Conservation (phyloP, 2,797 vertebrate species). For the Lithobates pipiens region DNA sequence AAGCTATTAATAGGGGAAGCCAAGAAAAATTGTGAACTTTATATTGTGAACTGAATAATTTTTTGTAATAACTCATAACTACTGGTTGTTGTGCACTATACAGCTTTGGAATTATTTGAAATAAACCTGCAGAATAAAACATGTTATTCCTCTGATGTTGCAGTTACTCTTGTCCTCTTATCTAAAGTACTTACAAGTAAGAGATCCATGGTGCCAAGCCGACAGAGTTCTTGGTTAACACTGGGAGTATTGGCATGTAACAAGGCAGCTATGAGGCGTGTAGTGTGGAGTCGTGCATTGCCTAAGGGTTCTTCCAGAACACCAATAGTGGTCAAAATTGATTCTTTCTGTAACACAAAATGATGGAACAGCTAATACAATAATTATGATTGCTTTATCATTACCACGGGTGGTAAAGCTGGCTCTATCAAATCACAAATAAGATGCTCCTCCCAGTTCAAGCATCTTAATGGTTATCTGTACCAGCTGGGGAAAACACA, state of each 20-base stretch:
- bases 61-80: no score
- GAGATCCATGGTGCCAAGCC: conserved; percentile 88
- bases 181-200: conserved; percentile 84
- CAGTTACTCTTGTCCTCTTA: no score
- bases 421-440: neutral
- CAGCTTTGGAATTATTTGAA: no score
- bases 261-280: conserved; percentile 90
- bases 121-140: no score
- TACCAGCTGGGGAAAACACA: neutral
- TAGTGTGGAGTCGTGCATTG: conserved; percentile 92
- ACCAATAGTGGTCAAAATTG: conserved; percentile 96
- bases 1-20: no score
- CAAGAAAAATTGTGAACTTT: no score
- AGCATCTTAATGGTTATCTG: neutral
- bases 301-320: conserved; percentile 94
- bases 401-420: neutral
- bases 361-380: neutral
- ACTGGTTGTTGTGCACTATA: no score
- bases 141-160: no score
- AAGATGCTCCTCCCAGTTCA: neutral
- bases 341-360: conserved; percentile 79
- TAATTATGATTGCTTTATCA: neutral
- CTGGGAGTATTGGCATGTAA: conserved; percentile 88
- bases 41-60: no score
- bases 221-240: conserved; percentile 93